phyloP scores from a whole-genome alignment of 2,797 vertebrate species.

The Thunnus albacares region DNA sequence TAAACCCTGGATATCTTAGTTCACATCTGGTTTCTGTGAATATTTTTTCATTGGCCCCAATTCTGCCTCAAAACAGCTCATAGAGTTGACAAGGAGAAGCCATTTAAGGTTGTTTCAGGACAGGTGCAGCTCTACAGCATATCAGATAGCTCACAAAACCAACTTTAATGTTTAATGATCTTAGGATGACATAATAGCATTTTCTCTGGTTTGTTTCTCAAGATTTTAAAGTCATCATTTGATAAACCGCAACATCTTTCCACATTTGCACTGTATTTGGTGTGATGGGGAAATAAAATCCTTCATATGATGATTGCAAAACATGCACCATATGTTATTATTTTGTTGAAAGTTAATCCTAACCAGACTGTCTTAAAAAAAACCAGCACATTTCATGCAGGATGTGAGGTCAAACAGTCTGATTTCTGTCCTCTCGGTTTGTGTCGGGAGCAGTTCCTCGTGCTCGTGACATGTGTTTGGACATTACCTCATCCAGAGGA shows the following conservation, averaged over 20 bases:
- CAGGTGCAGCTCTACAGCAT: no score
- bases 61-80: no score
- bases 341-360: neutral
- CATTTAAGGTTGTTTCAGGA: no score
- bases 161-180: no score
- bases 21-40: no score
- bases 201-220: no score
- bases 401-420: neutral
- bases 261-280: neutral
- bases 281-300: neutral
- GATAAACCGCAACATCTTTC: neutral
- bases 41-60: no score
- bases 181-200: no score
- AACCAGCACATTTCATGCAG: neutral
- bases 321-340: neutral
- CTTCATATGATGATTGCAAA: no score
- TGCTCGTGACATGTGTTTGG: neutral
- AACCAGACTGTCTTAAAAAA: neutral
- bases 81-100: no score
- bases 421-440: neutral
- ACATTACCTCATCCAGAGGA: conserved; percentile 58
- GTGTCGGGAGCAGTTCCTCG: neutral
- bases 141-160: no score
- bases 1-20: no score
- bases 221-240: neutral